phyloP scores from a whole-genome alignment of 2,797 vertebrate species.

The Micrastur ruficollis region DNA sequence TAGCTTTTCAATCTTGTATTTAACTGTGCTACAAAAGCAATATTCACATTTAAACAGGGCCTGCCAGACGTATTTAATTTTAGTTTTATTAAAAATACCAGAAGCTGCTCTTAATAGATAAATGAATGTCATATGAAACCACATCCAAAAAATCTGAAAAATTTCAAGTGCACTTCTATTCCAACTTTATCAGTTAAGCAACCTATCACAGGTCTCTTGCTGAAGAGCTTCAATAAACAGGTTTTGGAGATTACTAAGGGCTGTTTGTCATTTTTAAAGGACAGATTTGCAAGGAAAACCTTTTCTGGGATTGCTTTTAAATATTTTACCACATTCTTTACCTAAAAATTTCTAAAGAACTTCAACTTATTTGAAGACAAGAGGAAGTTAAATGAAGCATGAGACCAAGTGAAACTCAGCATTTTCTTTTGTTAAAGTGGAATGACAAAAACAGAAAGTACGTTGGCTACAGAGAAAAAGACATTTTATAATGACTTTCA shows the following conservation, averaged over 20 bases:
- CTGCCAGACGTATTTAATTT: not conserved
- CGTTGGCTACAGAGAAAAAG: not conserved
- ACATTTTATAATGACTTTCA: not conserved
- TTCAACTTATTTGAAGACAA: not conserved
- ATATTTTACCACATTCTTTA: not conserved
- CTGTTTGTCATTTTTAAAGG: not conserved
- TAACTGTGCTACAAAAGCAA: not conserved
- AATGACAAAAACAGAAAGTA: not conserved
- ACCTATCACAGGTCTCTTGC: not conserved
- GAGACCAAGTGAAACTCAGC: not conserved
- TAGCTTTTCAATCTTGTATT: not conserved
- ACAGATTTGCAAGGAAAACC: not conserved
- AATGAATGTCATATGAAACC: constrained; percentile 2
- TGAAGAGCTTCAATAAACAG: not conserved
- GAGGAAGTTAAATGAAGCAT: not conserved
- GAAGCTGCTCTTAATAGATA: constrained; percentile 6
- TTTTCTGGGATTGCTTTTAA: not conserved
- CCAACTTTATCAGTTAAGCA: not conserved
- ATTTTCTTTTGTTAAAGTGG: not conserved
- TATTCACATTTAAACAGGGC: not conserved
- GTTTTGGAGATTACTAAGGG: not conserved
- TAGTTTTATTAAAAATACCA: constrained; percentile 24
- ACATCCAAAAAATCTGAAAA: not conserved
- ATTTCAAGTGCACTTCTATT: not conserved
- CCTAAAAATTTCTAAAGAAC: not conserved